A percentile compares a stretch with the other conserved stretches of the same genome.
Evolutionary conservation across 2,113 vertebrate genomes (phyloP).

Genomic region (Enhydra lutris): DNA sequence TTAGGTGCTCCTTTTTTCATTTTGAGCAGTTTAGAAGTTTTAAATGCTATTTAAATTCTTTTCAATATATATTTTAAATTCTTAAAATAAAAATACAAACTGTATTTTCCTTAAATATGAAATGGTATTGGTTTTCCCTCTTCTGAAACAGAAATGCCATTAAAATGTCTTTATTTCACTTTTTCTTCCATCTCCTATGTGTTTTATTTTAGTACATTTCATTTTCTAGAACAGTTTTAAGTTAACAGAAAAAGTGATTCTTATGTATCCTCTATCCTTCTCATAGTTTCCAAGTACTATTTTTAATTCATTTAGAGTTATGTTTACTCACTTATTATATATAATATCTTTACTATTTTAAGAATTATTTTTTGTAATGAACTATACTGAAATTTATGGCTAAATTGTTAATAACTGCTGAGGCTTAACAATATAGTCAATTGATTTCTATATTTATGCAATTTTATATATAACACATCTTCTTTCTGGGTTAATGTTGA

Average conservation of each 20-base stretch:
- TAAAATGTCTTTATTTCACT: background rate
- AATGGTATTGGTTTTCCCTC: background rate
- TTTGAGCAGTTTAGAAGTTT: background rate
- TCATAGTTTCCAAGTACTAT: background rate
- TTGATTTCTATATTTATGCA: background rate
- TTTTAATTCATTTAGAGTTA: background rate
- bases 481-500: background rate
- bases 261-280: background rate
- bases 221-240: background rate
- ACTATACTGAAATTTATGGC: background rate
- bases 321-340: background rate
- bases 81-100: background rate
- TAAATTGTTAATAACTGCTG: background rate
- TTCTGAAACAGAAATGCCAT: background rate
- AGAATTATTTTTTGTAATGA: background rate
- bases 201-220: background rate
- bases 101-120: background rate
- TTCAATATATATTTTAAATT: background rate
- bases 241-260: background rate
- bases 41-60: background rate
- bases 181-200: background rate
- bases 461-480: background rate
- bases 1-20: background rate
- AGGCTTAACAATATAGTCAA: background rate
- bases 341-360: background rate